These are phyloP conservation scores for Champsocephalus gunnari DNA, from an alignment of 2,797 vertebrate genomes.

Conservation along the genomic window DNA sequence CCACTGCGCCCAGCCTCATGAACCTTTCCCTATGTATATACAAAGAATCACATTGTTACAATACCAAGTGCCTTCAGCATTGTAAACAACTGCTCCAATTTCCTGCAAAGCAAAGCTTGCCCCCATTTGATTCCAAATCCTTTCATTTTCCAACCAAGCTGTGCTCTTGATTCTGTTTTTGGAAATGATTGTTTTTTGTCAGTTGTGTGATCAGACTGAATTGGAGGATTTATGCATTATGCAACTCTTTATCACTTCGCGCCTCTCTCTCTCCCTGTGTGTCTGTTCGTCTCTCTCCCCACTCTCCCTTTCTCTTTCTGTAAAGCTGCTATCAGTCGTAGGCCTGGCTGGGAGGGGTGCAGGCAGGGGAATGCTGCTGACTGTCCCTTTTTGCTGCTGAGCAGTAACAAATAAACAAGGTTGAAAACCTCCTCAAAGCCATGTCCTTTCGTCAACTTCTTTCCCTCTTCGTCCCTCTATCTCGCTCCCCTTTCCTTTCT, in stretches of 20 bases:
- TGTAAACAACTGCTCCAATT: background rate
- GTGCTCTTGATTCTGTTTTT: background rate
- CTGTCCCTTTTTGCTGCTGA: constrained; percentile 79
- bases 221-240: background rate
- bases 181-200: background rate
- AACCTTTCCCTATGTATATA: no score
- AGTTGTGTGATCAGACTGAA: constrained; percentile 3
- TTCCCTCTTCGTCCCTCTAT: constrained; percentile 27
- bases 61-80: background rate
- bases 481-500: constrained; percentile 14
- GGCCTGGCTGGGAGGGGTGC: constrained; percentile 16
- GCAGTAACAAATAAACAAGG: constrained; percentile 63
- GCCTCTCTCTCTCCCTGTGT: background rate
- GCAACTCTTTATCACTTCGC: background rate
- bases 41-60: no score
- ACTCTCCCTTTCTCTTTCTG: constrained; percentile 35
- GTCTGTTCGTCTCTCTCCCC: background rate
- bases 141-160: background rate
- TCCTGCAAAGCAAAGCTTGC: background rate
- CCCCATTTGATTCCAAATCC: constrained; percentile 6
- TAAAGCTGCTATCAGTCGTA: constrained; percentile 46
- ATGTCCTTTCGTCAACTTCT: constrained; percentile 37
- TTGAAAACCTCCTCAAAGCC: constrained; percentile 56
- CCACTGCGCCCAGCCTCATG: no score
- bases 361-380: constrained; percentile 77